phyloP scores from a whole-genome alignment of 2,113 vertebrate species.

The Trochalopteron elliotii region DNA sequence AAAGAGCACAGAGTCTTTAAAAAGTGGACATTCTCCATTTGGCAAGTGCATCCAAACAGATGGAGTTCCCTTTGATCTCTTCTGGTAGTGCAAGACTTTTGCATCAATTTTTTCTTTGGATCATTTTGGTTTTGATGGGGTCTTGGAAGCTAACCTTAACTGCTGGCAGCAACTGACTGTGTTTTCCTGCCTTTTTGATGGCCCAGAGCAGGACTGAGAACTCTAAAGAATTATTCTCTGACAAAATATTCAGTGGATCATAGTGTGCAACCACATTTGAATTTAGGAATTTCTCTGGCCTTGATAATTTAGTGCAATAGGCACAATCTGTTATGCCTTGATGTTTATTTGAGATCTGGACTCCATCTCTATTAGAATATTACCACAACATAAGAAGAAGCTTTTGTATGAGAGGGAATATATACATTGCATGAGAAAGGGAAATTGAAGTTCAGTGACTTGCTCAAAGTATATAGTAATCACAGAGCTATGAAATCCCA shows the following conservation, averaged over 20 bases:
- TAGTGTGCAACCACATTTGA: neutral
- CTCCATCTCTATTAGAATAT: neutral
- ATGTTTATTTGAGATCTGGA: neutral
- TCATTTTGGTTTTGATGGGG: neutral
- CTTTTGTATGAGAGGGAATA: neutral
- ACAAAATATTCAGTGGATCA: neutral
- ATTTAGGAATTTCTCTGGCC: neutral
- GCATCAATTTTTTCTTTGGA: neutral
- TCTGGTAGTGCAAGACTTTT: neutral
- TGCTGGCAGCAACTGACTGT: neutral
- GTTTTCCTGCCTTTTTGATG: neutral
- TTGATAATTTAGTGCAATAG: neutral
- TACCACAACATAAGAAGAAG: neutral
- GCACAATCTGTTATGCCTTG: neutral
- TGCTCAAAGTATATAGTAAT: neutral
- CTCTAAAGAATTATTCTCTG: neutral
- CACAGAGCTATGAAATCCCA: neutral
- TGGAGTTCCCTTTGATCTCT: neutral
- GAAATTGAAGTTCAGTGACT: neutral
- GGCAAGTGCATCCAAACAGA: neutral
- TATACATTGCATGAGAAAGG: neutral
- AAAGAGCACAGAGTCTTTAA: neutral
- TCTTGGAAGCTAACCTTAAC: neutral
- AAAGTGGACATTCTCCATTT: neutral
- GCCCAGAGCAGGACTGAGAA: neutral